Evolutionary conservation across 2,888 invertebrate genomes (phyloP).

Genomic region (Andricus quercusramuli): DNA sequence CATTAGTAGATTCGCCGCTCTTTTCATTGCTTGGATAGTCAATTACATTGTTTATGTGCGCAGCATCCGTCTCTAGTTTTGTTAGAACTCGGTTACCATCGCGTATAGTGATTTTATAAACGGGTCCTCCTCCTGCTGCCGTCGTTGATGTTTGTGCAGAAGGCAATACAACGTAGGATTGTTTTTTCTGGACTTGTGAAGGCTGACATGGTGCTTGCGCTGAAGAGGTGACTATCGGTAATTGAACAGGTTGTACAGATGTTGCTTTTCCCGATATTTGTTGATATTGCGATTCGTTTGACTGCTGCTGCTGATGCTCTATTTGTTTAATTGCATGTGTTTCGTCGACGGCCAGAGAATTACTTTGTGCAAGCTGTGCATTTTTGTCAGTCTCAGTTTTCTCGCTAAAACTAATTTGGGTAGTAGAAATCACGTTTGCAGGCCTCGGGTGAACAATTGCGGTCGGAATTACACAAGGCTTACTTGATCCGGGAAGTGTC

Average conservation of each 20-base stretch:
- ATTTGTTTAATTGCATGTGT: background rate
- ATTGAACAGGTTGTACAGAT: slow-evolving; percentile 59
- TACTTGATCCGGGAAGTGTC: slow-evolving; percentile 69
- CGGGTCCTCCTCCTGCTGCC: slow-evolving; percentile 66
- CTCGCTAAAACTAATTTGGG: slow-evolving; percentile 17
- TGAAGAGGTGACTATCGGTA: slow-evolving; percentile 57
- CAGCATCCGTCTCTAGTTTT: slow-evolving; percentile 79
- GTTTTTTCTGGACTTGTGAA: slow-evolving; percentile 60
- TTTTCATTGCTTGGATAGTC: slow-evolving; percentile 63
- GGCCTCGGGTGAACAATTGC: slow-evolving; percentile 21
- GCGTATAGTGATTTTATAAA: slow-evolving; percentile 85
- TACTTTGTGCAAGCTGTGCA: slow-evolving; percentile 25
- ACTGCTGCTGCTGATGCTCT: background rate
- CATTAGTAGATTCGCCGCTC: slow-evolving; percentile 62
- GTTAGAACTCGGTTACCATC: slow-evolving; percentile 87
- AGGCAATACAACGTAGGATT: slow-evolving; percentile 68
- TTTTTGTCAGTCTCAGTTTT: slow-evolving; percentile 33
- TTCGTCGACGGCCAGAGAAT: background rate
- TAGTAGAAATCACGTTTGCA: slow-evolving; percentile 15
- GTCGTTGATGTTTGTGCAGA: slow-evolving; percentile 58
- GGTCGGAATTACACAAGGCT: slow-evolving; percentile 2
- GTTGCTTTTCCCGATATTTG: slow-evolving; percentile 21
- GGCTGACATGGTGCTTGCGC: slow-evolving; percentile 5
- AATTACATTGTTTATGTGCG: slow-evolving; percentile 69
- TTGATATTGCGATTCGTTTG: slow-evolving; percentile 5